phyloP scores from a whole-genome alignment of 2,797 vertebrate species.

The Sciurus vulgaris region DNA sequence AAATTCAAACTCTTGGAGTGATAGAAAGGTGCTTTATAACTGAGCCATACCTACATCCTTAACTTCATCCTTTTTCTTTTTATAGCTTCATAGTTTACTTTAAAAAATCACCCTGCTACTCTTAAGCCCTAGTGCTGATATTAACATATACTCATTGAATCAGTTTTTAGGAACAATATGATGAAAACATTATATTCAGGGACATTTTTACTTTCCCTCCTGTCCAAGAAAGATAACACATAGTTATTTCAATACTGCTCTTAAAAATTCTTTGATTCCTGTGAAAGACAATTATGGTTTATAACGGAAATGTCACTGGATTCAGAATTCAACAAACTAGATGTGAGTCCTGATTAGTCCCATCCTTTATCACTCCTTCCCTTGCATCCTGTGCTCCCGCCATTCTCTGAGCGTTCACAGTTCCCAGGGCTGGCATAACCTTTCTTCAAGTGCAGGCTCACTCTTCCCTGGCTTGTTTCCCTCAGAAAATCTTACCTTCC shows the following conservation, averaged over 20 bases:
- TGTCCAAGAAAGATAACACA: constrained; percentile 37
- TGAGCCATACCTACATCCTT: neutral
- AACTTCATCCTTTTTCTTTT: too few species aligned
- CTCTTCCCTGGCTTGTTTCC: neutral
- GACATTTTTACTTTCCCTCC: constrained; percentile 23
- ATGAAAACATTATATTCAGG: constrained; percentile 2
- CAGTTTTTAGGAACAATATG: constrained; percentile 36
- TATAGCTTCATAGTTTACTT: constrained; percentile 21
- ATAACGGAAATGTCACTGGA: constrained; percentile 9
- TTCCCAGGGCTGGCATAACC: neutral
- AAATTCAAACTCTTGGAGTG: neutral
- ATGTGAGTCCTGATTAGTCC: constrained; percentile 14
- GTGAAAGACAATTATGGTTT: neutral
- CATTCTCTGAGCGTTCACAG: neutral
- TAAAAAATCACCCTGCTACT: neutral
- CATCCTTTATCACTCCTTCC: too few species aligned
- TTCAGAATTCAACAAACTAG: constrained; percentile 54
- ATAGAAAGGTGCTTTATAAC: neutral
- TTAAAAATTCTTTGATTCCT: constrained; percentile 44
- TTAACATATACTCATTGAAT: constrained; percentile 41
- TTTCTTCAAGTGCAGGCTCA: neutral
- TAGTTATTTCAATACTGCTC: neutral
- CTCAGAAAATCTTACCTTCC: neutral
- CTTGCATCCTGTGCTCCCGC: rapidly evolving
- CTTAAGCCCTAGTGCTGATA: neutral